These are phyloP conservation scores for Standfussiana lucernea DNA, from an alignment of 2,888 invertebrate genomes.

Conservation along the genomic window DNA sequence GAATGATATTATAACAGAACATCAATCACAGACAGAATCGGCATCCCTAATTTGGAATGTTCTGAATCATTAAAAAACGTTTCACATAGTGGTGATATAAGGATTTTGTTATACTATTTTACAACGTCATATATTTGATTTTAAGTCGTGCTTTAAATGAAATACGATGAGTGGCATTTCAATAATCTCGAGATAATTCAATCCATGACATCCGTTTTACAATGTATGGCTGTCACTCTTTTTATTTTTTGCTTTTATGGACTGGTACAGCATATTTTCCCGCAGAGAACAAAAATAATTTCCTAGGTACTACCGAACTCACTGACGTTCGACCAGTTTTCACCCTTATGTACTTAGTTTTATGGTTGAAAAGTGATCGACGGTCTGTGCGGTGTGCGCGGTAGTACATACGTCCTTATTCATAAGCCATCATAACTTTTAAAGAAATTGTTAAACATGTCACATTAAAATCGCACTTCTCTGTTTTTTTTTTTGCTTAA, in stretches of 20 bases:
- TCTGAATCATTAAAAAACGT: slow-evolving; percentile 46
- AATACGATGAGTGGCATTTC: not conserved
- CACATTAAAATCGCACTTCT: not conserved
- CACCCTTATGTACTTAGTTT: too few relatives aligned
- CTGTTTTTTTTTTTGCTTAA: not conserved
- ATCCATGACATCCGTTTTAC: not conserved
- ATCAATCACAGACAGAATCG: slow-evolving; percentile 76
- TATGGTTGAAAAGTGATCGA: too few relatives aligned
- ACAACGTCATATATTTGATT: slow-evolving; percentile 26
- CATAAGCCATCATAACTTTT: not conserved
- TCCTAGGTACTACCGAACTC: too few relatives aligned
- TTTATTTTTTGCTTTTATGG: not conserved
- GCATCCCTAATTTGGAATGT: slow-evolving; percentile 70
- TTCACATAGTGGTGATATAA: slow-evolving; percentile 19
- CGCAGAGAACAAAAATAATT: not conserved
- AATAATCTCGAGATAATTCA: not conserved
- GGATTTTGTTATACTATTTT: slow-evolving; percentile 30
- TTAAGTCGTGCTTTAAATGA: not conserved
- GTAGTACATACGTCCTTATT: too few relatives aligned
- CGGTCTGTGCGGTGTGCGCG: too few relatives aligned
- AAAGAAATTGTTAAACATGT: not conserved
- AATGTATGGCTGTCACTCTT: not conserved
- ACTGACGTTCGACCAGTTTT: too few relatives aligned
- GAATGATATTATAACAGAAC: slow-evolving; percentile 68
- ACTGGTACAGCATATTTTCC: not conserved